Evolutionary conservation across 2,888 invertebrate species (phyloP).

Genomic region (Ligdia adustata): DNA sequence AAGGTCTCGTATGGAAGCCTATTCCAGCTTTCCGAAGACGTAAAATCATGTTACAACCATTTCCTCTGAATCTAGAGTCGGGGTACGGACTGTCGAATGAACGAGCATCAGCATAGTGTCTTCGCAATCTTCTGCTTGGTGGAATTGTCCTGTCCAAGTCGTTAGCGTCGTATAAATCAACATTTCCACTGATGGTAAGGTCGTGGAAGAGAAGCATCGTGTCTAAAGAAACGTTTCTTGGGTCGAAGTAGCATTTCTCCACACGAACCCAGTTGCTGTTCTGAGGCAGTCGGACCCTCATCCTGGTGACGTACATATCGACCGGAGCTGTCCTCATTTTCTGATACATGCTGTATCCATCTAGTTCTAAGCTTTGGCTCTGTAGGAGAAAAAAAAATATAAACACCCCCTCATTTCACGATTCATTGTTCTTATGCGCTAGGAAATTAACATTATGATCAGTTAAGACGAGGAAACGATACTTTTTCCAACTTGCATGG

Average conservation of each 20-base stretch:
- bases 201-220: constrained; percentile 91
- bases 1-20: constrained; percentile 89
- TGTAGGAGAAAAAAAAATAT: constrained; percentile 48
- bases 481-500: too few species aligned
- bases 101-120: constrained; percentile 70
- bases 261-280: constrained; percentile 88
- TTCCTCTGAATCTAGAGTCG: constrained; percentile 61
- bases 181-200: constrained; percentile 90
- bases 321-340: constrained; percentile 85
- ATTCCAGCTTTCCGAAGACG: constrained; percentile 90
- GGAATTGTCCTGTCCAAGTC: constrained; percentile 67
- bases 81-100: constrained; percentile 54
- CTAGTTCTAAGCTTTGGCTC: constrained; percentile 82
- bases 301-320: constrained; percentile 88
- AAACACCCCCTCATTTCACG: too few species aligned
- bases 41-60: constrained; percentile 91
- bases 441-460: too few species aligned
- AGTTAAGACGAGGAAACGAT: too few species aligned
- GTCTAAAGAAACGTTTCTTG: constrained; percentile 88
- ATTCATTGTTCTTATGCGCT: too few species aligned
- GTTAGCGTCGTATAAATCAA: constrained; percentile 83
- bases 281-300: constrained; percentile 87
- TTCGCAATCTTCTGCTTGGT: constrained; percentile 54
- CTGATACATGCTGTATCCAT: constrained; percentile 87
- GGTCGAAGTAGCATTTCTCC: constrained; percentile 90